A percentile compares a stretch with the other conserved stretches of the same genome.
These are phyloP conservation scores for Dasypus novemcinctus DNA, from an alignment of 2,113 vertebrate species.

Conservation along the genomic window DNA sequence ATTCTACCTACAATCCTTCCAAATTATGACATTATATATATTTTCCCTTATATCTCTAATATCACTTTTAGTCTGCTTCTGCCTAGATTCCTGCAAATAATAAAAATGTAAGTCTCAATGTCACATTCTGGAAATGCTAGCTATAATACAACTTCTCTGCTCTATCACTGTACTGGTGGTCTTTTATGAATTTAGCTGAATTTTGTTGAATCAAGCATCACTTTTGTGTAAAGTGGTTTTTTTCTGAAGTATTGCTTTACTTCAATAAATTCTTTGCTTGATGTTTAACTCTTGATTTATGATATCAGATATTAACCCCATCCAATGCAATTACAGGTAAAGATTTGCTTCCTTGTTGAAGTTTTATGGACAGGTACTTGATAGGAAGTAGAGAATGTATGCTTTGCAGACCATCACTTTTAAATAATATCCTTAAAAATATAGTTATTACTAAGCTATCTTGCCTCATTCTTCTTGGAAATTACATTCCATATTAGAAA, in stretches of 20 bases:
- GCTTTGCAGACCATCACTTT: conserved; percentile 27
- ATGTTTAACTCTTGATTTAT: not conserved
- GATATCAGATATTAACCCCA: not conserved
- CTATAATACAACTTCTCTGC: not conserved
- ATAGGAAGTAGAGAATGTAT: conserved; percentile 7
- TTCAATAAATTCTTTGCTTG: not conserved
- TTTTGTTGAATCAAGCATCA: not conserved
- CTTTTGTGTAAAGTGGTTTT: not conserved
- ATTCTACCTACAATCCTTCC: not conserved
- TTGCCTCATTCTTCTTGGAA: conserved; percentile 32
- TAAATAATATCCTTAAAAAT: not conserved
- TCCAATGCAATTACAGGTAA: not conserved
- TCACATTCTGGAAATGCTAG: not conserved
- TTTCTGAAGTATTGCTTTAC: conserved; percentile 1
- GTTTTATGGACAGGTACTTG: not conserved
- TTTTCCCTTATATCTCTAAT: not conserved
- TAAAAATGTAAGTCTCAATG: not conserved
- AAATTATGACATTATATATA: not conserved
- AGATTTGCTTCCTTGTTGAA: not conserved
- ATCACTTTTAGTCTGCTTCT: not conserved
- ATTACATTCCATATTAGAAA: conserved; percentile 7
- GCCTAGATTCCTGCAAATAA: not conserved
- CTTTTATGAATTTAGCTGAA: not conserved
- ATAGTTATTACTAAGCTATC: not conserved
- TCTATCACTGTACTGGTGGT: not conserved